phyloP scores from a whole-genome alignment of 1,140 invertebrate genomes.

The Charaxes varanes region DNA sequence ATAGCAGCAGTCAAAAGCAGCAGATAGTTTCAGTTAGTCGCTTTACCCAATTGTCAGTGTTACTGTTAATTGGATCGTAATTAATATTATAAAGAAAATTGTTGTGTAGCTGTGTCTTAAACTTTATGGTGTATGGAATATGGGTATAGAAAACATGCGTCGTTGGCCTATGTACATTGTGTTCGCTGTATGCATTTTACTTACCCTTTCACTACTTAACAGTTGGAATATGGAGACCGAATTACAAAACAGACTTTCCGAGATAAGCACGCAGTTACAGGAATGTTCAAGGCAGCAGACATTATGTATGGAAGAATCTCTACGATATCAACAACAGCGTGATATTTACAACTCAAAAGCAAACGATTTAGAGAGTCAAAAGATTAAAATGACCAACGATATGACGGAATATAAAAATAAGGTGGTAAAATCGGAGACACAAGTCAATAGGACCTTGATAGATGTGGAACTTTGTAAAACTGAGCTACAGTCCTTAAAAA shows the following conservation, averaged over 20 bases:
- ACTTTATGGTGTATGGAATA: conserved; percentile 32
- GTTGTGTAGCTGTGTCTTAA: background rate
- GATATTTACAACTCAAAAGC: conserved; percentile 48
- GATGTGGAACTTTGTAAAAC: conserved; percentile 57
- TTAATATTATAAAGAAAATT: background rate
- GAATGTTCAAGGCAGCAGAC: conserved; percentile 60
- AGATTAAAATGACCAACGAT: conserved; percentile 40
- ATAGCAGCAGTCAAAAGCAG: no score
- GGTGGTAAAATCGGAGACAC: conserved; percentile 41
- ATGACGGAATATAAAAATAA: conserved; percentile 38
- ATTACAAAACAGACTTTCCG: conserved; percentile 49
- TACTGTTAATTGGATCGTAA: background rate
- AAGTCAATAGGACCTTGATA: conserved; percentile 47
- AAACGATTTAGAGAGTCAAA: conserved; percentile 47
- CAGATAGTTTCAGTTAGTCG: no score
- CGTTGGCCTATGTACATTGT: conserved; percentile 66
- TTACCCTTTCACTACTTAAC: conserved; percentile 64
- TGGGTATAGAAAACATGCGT: conserved; percentile 70
- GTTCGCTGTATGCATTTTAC: conserved; percentile 57
- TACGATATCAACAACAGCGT: conserved; percentile 49
- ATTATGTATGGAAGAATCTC: conserved; percentile 52
- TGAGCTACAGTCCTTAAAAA: conserved; percentile 56
- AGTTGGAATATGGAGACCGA: conserved; percentile 60
- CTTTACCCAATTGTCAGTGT: no score
- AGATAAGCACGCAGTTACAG: conserved; percentile 53